Conservation (phyloP, 2,113 vertebrate species). For the Gallinago jamesoni region DNA sequence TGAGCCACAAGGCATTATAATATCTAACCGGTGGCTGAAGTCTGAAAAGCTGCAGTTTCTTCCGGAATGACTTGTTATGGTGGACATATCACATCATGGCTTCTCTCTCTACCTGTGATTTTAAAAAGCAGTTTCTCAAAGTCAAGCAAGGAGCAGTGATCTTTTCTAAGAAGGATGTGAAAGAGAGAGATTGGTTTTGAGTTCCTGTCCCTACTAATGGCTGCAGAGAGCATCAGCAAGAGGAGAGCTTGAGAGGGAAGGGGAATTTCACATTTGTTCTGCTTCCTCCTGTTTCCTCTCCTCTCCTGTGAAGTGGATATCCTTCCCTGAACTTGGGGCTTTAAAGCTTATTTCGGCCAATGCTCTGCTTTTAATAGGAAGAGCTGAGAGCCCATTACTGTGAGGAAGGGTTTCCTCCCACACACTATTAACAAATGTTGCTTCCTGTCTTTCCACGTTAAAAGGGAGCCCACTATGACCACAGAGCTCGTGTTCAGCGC, state of each 20-base stretch:
- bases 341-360: neutral
- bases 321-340: neutral
- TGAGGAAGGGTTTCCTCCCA: constrained; percentile 17
- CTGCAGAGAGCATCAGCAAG: neutral
- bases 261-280: neutral
- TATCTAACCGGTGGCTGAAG: neutral
- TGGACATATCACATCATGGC: neutral
- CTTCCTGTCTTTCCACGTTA: neutral
- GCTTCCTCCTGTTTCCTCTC: neutral
- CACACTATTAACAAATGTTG: neutral
- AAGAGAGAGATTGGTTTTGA: neutral
- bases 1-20: neutral
- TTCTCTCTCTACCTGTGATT: neutral
- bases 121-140: neutral
- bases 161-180: neutral
- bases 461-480: neutral
- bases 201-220: neutral
- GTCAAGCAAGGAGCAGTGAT: neutral
- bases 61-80: neutral
- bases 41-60: neutral
- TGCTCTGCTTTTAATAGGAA: neutral
- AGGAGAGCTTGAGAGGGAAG: neutral
- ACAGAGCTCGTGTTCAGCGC: neutral
- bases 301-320: neutral
- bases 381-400: neutral